These are phyloP conservation scores for Aphelocoma californica DNA, from an alignment of 2,797 vertebrate species.

Conservation along the genomic window DNA sequence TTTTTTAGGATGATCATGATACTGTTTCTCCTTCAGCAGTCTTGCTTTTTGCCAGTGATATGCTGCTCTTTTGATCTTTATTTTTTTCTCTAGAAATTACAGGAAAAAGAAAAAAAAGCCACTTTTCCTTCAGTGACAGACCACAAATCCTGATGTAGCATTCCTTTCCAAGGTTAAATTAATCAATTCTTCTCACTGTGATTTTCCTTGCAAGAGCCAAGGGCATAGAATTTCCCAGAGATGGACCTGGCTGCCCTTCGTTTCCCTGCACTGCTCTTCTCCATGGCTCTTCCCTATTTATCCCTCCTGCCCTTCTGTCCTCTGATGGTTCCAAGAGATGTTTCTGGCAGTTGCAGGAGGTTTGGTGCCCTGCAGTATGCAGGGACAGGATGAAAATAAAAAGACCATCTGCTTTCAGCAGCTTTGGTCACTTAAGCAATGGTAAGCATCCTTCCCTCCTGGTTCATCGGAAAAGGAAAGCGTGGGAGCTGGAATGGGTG, in stretches of 20 bases:
- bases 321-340: neutral
- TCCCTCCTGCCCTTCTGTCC: neutral
- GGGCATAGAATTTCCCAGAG: neutral
- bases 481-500: neutral
- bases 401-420: neutral
- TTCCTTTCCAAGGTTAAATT: neutral
- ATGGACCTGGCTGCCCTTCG: neutral
- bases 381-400: neutral
- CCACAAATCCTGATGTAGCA: neutral
- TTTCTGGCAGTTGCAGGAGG: neutral
- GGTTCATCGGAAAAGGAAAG: neutral
- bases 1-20: neutral
- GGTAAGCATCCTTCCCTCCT: neutral
- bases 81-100: neutral
- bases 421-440: neutral
- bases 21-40: neutral
- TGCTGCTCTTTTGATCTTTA: neutral
- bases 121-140: neutral
- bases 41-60: neutral
- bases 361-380: neutral
- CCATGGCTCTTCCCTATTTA: neutral
- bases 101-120: neutral
- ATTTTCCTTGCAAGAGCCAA: neutral
- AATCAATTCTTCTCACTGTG: neutral
- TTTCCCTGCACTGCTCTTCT: neutral